Percentiles rank a stretch among this genome's conserved stretches.
These are phyloP conservation scores for Pogoniulus pusillus DNA, from an alignment of 2,797 vertebrate species.

Conservation along the genomic window DNA sequence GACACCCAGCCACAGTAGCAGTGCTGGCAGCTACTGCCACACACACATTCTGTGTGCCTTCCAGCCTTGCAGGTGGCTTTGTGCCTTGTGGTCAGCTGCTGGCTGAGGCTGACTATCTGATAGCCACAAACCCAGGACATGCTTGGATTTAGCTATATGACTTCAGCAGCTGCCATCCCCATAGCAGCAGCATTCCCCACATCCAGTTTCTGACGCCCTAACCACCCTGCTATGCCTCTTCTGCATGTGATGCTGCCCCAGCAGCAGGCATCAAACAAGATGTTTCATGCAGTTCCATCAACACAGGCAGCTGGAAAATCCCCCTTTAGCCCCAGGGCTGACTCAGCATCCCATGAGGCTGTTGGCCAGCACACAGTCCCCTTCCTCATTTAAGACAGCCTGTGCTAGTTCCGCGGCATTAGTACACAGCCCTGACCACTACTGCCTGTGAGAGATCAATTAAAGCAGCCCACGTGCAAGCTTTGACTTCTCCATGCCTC, in stretches of 20 bases:
- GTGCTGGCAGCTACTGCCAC: neutral
- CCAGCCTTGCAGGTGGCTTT: conserved; percentile 73
- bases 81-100: conserved; percentile 76
- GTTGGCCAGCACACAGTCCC: neutral
- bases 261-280: neutral
- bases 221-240: no score
- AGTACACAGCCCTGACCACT: neutral
- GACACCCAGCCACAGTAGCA: neutral
- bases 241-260: neutral
- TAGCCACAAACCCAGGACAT: conserved; percentile 73
- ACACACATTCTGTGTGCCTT: conserved; percentile 4
- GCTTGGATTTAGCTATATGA: conserved; percentile 74
- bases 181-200: neutral
- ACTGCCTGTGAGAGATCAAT: fast-evolving
- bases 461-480: neutral
- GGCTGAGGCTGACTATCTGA: conserved; percentile 73
- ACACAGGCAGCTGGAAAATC: neutral
- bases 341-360: neutral
- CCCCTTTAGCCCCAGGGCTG: neutral
- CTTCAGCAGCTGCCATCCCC: neutral
- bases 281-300: fast-evolving
- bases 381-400: neutral
- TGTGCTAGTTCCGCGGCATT: fast-evolving
- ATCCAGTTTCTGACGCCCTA: neutral
- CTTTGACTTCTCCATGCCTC: neutral